Percentiles rank a stretch among this genome's conserved stretches.
phyloP scores from a whole-genome alignment of 2,888 invertebrate genomes.

The Empis livida region DNA sequence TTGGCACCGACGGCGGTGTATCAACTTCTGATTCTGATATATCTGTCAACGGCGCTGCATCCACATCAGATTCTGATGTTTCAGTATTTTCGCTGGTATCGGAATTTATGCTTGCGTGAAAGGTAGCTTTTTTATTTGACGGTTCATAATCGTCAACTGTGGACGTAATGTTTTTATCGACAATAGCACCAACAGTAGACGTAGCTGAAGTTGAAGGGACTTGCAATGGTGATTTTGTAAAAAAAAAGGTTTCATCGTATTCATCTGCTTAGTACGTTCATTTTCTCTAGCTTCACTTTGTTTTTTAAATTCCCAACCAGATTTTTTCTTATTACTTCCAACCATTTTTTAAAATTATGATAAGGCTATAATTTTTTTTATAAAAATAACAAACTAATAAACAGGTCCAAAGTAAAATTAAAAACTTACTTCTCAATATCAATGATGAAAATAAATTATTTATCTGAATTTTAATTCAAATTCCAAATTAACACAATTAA shows the following conservation, averaged over 20 bases:
- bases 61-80: neutral
- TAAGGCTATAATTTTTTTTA: neutral
- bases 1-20: neutral
- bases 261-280: conserved; percentile 1
- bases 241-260: neutral
- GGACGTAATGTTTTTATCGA: neutral
- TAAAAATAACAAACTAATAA: neutral
- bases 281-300: neutral
- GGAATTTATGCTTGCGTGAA: neutral
- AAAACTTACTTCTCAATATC: neutral
- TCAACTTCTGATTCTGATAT: neutral
- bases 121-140: neutral
- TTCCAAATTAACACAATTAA: neutral
- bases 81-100: neutral
- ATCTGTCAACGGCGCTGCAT: neutral
- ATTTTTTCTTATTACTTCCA: conserved; percentile 1
- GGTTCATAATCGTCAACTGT: conserved; percentile 1
- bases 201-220: conserved; percentile 1
- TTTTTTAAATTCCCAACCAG: conserved; percentile 1
- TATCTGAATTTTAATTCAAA: neutral
- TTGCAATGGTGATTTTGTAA: neutral
- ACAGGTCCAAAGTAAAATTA: neutral
- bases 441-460: neutral
- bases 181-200: conserved; percentile 1
- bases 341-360: conserved; percentile 1